phyloP scores from a whole-genome alignment of 2,113 vertebrate species.

The Phyllostomus discolor region DNA sequence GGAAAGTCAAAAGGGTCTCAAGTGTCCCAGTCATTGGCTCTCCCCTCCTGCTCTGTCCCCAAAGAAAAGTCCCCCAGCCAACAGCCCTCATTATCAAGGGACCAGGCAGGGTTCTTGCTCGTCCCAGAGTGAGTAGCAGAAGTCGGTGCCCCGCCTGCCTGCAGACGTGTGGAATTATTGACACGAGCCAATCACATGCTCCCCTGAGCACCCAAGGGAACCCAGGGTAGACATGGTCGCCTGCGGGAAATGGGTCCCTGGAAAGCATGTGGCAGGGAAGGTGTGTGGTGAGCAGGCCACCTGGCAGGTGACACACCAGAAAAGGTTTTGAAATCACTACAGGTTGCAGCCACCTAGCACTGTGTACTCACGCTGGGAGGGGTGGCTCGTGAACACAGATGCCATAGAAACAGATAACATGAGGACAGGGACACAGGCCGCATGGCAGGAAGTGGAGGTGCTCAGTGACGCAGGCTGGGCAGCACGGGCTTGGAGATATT shows the following conservation, averaged over 20 bases:
- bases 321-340: fast-evolving
- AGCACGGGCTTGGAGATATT: not conserved
- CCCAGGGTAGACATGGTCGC: no score
- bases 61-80: not conserved
- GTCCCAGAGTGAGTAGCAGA: no score
- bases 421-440: fast-evolving
- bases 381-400: no score
- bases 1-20: no score
- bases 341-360: not conserved
- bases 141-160: no score
- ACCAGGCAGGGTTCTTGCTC: not conserved
- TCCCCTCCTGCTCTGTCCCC: no score
- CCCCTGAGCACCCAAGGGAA: not conserved
- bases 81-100: not conserved
- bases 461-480: fast-evolving
- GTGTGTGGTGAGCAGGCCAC: fast-evolving
- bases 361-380: not conserved
- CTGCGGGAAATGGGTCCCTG: not conserved
- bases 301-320: fast-evolving
- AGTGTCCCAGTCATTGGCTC: not conserved
- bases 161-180: not conserved
- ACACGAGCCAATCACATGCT: not conserved
- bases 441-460: fast-evolving
- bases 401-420: fast-evolving
- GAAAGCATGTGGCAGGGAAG: no score